Evolutionary conservation across 2,113 vertebrate species (phyloP), one percentile per base, ranked within the genome.

Genomic region (Odontophorus gujanensis): DNA sequence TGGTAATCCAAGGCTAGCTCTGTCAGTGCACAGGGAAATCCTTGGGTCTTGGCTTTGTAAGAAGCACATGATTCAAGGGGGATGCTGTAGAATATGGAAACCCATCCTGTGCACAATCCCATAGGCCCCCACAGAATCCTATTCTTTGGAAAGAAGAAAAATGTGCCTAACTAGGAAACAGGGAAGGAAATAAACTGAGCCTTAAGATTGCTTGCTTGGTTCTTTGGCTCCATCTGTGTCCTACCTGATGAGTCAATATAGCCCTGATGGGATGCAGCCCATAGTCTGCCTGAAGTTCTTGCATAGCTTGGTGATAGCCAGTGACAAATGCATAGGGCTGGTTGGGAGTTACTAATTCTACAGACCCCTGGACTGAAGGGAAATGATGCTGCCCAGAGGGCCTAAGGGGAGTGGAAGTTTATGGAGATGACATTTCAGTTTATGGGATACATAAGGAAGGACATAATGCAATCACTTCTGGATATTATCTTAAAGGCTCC

Each of bases 391-490:
- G 59, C 65, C 68, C 61, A 84, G 83, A 92, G 77, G 66, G 58
- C 48, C 71, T 82, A 30, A 75, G 71, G 22, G 63, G n/a, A 74
- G 21, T 74, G 57, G 38, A 55, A 89, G 55, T 87, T 96, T 95
- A 91, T 78, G 76, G 81, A 80, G 28, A 57, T 87, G 93, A 74
- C 87, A 90, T 97, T 95, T 96, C 47, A 80, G 38, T 91, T 96
- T 91, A 93, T 81, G 81, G 58, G 53, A 79, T 79, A 28, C 57
- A 63, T 74, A 69, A 87, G 32, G 32, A 95, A 74, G 42, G 38
- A 43, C 26, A 81, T 74, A 73, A 85, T 63, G 24, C 66, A 95
- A 83, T 83, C 43, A 83, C 30, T 87, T 75, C 72, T 87, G 81
- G 43, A 48, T 8, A 13, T 77, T 77, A 75, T 90, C 67, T 82